These are phyloP conservation scores for Cryptocheilus praepositus DNA, from an alignment of 2,888 invertebrate species.

Conservation along the genomic window DNA sequence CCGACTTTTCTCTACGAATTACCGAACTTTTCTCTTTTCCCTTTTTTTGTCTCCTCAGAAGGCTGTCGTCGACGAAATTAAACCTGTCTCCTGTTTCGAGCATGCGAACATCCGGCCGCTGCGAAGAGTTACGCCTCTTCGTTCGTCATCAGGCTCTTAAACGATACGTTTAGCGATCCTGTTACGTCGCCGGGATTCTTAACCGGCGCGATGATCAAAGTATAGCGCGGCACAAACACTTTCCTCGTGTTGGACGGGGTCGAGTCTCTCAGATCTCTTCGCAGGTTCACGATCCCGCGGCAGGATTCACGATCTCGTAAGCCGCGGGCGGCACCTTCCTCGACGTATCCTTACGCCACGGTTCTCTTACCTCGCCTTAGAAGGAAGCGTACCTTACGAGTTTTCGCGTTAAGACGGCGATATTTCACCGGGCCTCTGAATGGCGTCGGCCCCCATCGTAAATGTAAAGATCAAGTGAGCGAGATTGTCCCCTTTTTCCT, in stretches of 20 bases:
- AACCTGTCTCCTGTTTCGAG: conserved; percentile 61
- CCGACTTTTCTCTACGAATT: conserved; percentile 35
- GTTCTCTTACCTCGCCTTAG: conserved; percentile 17
- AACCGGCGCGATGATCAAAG: too few relatives aligned
- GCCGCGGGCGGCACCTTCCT: conserved; percentile 6
- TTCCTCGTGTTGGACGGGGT: too few relatives aligned
- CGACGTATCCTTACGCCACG: conserved; percentile 18
- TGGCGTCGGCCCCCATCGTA: conserved; percentile 55
- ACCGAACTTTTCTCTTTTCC: conserved; percentile 34
- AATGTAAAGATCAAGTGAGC: conserved; percentile 65
- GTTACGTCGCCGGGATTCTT: too few relatives aligned
- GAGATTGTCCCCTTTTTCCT: conserved; percentile 56
- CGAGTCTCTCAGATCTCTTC: neutral
- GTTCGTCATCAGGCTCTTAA: neutral
- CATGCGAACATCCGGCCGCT: conserved; percentile 56
- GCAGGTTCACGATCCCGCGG: conserved; percentile 11
- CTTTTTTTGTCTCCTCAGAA: conserved; percentile 43
- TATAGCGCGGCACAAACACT: too few relatives aligned
- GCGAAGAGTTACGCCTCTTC: conserved; percentile 42
- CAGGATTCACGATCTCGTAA: conserved; percentile 8
- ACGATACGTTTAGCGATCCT: too few relatives aligned
- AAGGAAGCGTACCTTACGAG: conserved; percentile 44
- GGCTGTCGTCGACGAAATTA: conserved; percentile 60
- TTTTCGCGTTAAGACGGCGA: conserved; percentile 64
- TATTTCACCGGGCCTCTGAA: conserved; percentile 62